Evolutionary conservation across 2,797 vertebrate species (phyloP), one percentile per base, ranked within the genome.

Genomic region (Pipistrellus pygmaeus): DNA sequence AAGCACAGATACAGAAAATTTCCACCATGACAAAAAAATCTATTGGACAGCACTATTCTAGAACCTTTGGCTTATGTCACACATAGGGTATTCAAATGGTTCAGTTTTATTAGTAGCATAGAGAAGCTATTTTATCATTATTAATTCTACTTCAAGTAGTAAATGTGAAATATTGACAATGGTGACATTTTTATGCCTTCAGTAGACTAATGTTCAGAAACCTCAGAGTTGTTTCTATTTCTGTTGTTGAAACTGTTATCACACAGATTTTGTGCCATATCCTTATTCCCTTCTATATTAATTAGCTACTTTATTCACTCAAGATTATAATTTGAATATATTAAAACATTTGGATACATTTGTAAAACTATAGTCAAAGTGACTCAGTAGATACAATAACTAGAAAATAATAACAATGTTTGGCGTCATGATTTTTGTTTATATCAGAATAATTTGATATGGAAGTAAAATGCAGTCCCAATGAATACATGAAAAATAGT

Each of bases 51-150:
- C 23, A 72, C 14, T 76, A 2, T n/a, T 76, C 6, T 82, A 51
- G 75, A 93, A 77, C 20, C 46, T 87, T 87, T 35, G 73, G 44
- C 0, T 48, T 27, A 44, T 41, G 10, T 30, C 32, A 71, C 11
- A 93, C 10, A 81, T 1, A 25, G 17, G 1, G 11, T 23, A 76
- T 62, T 85, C 38, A 64, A 91, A 89, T 75, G 10, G 18, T 53
- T 69, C n/a, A 17, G 32, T 46, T 30, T 35, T 30, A 78, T 86
- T 27, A 72, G 38, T 32, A 23, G 8, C 32, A 76, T 60, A 51
- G 78, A 76, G 38, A 85, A 86, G 51, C 75, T 83, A 91, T 71
- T 95, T 80, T 71, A 64, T 75, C 35, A 80, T 38, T 13, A 90
- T 71, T 38, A 51, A 55, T 83, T 88, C 15, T 78, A 53, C 1